Evolutionary conservation across 2,797 vertebrate species (phyloP).

Genomic region (Myotis vivesi): DNA sequence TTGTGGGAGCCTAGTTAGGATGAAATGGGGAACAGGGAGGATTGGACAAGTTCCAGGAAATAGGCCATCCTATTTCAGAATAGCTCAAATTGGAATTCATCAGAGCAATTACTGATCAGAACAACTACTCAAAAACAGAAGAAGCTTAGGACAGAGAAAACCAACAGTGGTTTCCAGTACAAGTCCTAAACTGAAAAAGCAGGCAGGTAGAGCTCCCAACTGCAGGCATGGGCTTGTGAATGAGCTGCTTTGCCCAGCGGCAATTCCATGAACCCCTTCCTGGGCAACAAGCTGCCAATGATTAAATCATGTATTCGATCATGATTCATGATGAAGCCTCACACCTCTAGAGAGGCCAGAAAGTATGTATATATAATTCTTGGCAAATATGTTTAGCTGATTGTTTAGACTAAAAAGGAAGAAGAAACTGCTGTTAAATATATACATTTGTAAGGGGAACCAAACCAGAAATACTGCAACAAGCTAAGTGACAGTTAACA

Average conservation of each 20-base stretch:
- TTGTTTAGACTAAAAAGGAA: background rate
- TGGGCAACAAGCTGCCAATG: background rate
- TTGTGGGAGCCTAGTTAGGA: background rate
- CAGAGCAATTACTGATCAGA: background rate
- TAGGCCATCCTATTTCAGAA: background rate
- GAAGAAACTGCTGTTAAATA: slow-evolving; percentile 3
- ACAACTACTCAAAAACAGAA: background rate
- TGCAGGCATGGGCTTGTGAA: background rate
- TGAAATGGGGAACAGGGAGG: background rate
- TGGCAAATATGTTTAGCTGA: slow-evolving; percentile 17
- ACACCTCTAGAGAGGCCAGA: background rate
- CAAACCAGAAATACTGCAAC: slow-evolving; percentile 24
- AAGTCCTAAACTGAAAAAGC: background rate
- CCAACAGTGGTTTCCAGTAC: background rate
- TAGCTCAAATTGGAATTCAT: background rate
- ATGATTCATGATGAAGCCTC: background rate
- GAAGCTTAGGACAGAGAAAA: background rate
- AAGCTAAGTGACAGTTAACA: background rate
- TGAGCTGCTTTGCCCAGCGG: background rate
- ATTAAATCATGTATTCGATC: background rate
- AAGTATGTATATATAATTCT: slow-evolving; percentile 17
- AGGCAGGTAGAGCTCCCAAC: background rate
- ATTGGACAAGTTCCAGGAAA: background rate
- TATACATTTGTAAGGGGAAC: background rate
- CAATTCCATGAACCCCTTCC: background rate